Evolutionary conservation across 2,888 invertebrate genomes (phyloP), one percentile per base, ranked within the genome.

Genomic region (Tachina fera): DNA sequence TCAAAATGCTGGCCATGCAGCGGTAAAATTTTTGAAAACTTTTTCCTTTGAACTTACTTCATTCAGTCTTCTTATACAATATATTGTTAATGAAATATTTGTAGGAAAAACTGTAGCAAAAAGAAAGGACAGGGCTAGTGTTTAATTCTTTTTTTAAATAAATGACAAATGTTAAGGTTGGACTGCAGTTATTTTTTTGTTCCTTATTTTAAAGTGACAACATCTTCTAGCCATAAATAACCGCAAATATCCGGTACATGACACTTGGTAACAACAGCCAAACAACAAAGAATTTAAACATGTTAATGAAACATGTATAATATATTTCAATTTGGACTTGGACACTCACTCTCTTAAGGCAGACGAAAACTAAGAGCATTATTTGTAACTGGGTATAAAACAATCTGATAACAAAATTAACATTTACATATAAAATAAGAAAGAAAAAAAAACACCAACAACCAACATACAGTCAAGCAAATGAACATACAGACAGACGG

Each of bases 221-320:
- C 79, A 86, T 86, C 79, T 86, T 83, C 56, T 76, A 76, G 86
- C 83, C 87, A 91, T 90, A 90, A 90, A 90, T 90, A 91, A 90
- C 91, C 88, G 88, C 91, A 91, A 88, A 90, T 90, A 91, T 91
- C 90, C 91, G 88, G 88, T 90, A 88, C 89, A 88, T 91, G 90
- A 91, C 90, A 91, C 89, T 89, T 91, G 91, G 89, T 91, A 90
- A 89, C 91, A 90, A 89, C 89, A 90, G 89, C 89, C 43, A 67
- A 63, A 63, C 51, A 51, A 58, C 31, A 80, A 85, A 58, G 61
- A 80, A 79, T 83, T 83, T 72, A 43, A 83, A 77, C 79, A 86
- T 80, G 82, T 79, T 86, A 86, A 86, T 86, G 86, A 83, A 86
- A 79, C 82, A 82, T 71, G 72, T 75, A 61, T 31, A 72, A 78